phyloP scores from a whole-genome alignment of 2,113 vertebrate species.

The Notothenia coriiceps region DNA sequence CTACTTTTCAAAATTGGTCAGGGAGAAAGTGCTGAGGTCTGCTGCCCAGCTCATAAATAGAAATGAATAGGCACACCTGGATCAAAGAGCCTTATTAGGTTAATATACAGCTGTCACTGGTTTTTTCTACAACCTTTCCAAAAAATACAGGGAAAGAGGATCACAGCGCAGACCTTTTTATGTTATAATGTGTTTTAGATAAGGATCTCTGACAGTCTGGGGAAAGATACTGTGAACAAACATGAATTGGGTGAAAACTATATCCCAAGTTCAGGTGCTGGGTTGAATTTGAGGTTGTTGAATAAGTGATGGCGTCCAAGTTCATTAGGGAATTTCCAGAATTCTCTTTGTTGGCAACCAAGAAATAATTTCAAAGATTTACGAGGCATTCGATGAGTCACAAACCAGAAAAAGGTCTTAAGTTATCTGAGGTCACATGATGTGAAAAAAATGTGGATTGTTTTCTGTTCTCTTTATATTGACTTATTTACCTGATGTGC shows the following conservation, averaged over 20 bases:
- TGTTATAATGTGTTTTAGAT: constrained; percentile 48
- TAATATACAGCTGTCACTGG: constrained; percentile 2
- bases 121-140: not conserved
- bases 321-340: constrained; percentile 72
- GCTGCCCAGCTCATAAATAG: constrained; percentile 11
- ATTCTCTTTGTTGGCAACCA: constrained; percentile 55
- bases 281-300: constrained; percentile 47
- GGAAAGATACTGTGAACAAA: constrained; percentile 29
- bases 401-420: constrained; percentile 2
- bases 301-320: constrained; percentile 67
- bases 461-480: constrained; percentile 13
- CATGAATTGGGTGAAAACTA: constrained; percentile 50
- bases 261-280: constrained; percentile 56
- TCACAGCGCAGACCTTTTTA: constrained; percentile 6
- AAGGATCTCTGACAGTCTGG: constrained; percentile 18
- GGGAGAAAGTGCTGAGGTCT: constrained; percentile 9
- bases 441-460: constrained; percentile 4
- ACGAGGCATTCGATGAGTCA: constrained; percentile 51
- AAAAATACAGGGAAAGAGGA: constrained; percentile 4
- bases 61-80: constrained; percentile 21
- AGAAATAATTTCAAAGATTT: constrained; percentile 70
- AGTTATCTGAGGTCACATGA: not conserved
- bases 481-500: not conserved
- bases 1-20: constrained; percentile 16
- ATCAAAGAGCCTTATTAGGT: constrained; percentile 37